A percentile compares a stretch with the other conserved stretches of the same genome.
These are phyloP conservation scores for Chloebia gouldiae DNA, from an alignment of 2,113 vertebrate species.

Conservation along the genomic window DNA sequence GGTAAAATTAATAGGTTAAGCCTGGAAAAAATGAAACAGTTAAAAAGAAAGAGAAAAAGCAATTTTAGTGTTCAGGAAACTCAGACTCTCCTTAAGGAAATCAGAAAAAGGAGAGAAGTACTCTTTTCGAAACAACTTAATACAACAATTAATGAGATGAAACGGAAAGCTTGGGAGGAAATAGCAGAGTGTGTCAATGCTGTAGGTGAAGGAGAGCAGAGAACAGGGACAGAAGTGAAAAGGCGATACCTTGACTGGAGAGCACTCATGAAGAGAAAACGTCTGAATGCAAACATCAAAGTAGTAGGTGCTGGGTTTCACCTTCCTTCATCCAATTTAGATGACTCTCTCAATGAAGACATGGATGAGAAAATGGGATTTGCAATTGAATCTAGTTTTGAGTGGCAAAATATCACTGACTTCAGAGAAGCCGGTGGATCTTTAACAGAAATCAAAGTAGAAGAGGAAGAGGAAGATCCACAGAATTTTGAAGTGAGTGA, in stretches of 20 bases:
- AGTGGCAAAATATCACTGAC: constrained; percentile 88
- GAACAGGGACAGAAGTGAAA: constrained; percentile 91
- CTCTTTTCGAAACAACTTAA: constrained; percentile 95
- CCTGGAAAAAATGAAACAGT: constrained; percentile 86
- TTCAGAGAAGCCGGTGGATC: constrained; percentile 82
- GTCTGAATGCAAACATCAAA: constrained; percentile 85
- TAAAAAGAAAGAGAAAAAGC: constrained; percentile 94
- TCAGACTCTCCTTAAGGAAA: constrained; percentile 91
- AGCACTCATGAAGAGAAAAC: constrained; percentile 89
- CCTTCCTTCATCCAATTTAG: constrained; percentile 85
- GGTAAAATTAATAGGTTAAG: constrained; percentile 48
- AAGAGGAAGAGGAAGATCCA: constrained; percentile 83
- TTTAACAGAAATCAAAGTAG: constrained; percentile 86
- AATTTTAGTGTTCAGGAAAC: constrained; percentile 96
- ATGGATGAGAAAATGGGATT: constrained; percentile 88
- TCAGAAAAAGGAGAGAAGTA: constrained; percentile 88
- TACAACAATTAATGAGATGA: constrained; percentile 95
- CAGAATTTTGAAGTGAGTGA: constrained; percentile 81
- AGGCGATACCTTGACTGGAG: constrained; percentile 91
- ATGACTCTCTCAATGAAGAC: constrained; percentile 84
- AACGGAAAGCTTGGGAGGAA: constrained; percentile 93
- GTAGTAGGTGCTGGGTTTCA: constrained; percentile 84
- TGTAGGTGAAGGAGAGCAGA: constrained; percentile 89
- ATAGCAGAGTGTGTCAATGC: constrained; percentile 91
- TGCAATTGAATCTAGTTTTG: constrained; percentile 83